Evolutionary conservation across 1,140 invertebrate genomes (phyloP), one percentile per base, ranked within the genome.

Genomic region (Drosophila repleta): DNA sequence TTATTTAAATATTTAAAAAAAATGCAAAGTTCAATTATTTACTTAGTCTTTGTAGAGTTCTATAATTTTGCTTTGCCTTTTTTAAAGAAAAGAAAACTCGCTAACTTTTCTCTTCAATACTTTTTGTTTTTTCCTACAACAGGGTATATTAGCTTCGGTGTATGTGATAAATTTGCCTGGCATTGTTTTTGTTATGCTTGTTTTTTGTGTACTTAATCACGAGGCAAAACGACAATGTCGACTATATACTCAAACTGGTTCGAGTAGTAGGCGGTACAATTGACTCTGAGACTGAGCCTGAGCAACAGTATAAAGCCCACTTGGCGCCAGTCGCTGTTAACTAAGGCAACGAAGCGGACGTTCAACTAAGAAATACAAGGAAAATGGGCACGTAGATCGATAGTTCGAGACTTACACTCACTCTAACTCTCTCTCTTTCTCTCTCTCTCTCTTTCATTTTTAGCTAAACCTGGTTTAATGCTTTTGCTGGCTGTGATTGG

Each of bases 261-360:
- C 51, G 66, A 48, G 21, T 74, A 49, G 52, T 72, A 76, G 79
- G 76, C 74, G 75, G 74, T 55, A 20, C 13, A 20, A 13, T 0
- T 24, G 32, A 35, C 10, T 2, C 32, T 8, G 32, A 11, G 32
- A 1, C 32, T 35, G 32, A 29, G 48, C n/a, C 57, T 61, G 56
- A 41, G 48, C 51, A 41, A 13, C n/a, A 66, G 70, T 87, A 87
- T 87, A 87, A 87, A 87, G 82, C 74, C 53, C 57, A 58, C 65
- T 46, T 62, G 63, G 58, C 74, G 52, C 13, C 83, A 87, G 82
- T 87, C 68, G 67, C 32, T 18, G 51, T 51, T 66, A 61, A 79
- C 63, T 72, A 37, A 64, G 72, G 60, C 80, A 69, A 62, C 83
- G 52, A 60, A 58, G 57, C 83, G 83, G 82, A 87, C 83, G 82